Evolutionary conservation across 2,888 invertebrate genomes (phyloP), one percentile per base, ranked within the genome.

Genomic region (Apamea monoglypha): DNA sequence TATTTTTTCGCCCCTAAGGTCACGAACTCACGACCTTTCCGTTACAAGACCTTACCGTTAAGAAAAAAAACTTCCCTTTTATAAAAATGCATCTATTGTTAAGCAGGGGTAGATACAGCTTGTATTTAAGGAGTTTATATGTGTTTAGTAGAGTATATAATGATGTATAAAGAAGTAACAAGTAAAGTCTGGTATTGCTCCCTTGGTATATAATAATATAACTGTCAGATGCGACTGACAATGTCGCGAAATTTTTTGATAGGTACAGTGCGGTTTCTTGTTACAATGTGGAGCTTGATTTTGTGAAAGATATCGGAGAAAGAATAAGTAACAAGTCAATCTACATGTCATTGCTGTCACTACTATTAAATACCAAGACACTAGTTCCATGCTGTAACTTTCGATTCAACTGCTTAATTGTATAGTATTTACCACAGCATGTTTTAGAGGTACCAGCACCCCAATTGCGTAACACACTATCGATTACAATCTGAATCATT

Each of bases 11-110:
- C 74, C 87, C 85, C 80, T 75, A 56, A 76, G 86, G 85, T 86
- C 86, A 44, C 16, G 86, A 87, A 85, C 86, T 87, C 86, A 25
- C 16, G 86, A 87, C 86, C 86, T 85, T 77, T 56, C 74, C 74
- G 76, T 78, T 78, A 53, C n/a, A 47, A 82, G 86, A 74, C 75
- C 64, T 25, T 87, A 71, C 85, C 85, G 85, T 85, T 86, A 81
- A 18, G 21, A 47, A 80, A 77, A 85, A 86, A 87, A 82, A 80
- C 61, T 32, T 74, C 69, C 87, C 86, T 77, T 81, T 16, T 16
- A 66, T 63, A 61, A 72, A 64, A 84, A 82, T 85, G 86, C 88
- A 86, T 21, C 82, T 14, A 86, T 86, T 86, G 86, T 86, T 77
- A n/a, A 2, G 8, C 32, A 16, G 64, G 74, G 87, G 76, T 83